Percentiles rank a stretch among this genome's conserved stretches.
Evolutionary conservation across 2,888 invertebrate genomes (phyloP).

Genomic region (Cheilosia pagana): DNA sequence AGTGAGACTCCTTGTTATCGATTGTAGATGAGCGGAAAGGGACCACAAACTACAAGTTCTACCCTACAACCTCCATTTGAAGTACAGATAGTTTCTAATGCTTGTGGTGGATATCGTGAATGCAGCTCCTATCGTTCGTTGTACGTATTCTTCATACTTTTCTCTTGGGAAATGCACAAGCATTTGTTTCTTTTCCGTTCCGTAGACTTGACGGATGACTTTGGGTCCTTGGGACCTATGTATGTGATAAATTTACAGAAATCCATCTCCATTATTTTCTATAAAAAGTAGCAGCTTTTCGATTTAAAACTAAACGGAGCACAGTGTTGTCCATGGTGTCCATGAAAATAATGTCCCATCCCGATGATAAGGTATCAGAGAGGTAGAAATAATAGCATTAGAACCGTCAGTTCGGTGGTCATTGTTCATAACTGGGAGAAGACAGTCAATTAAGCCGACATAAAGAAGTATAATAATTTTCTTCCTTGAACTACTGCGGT

Average conservation of each 20-base stretch:
- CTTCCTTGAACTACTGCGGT: background rate
- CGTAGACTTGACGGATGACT: conserved; percentile 66
- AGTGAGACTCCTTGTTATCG: conserved; percentile 48
- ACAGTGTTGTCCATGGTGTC: background rate
- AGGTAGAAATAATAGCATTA: conserved; percentile 41
- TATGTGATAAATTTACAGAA: conserved; percentile 55
- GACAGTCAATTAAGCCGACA: conserved; percentile 7
- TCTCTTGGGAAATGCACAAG: conserved; percentile 39
- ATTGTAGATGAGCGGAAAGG: conserved; percentile 43
- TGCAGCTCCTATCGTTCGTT: conserved; percentile 34
- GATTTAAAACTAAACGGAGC: conserved; percentile 31
- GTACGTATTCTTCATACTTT: conserved; percentile 9
- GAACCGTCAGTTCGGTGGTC: conserved; percentile 37
- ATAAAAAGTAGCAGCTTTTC: background rate
- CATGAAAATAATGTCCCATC: background rate
- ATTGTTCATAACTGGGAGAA: conserved; percentile 38
- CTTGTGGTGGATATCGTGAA: conserved; percentile 21
- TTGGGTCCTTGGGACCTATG: conserved; percentile 42
- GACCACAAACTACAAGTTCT: conserved; percentile 11
- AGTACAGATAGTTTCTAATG: conserved; percentile 32
- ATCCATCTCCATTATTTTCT: conserved; percentile 44
- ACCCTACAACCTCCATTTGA: background rate
- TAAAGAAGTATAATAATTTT: conserved; percentile 9
- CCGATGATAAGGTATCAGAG: conserved; percentile 1
- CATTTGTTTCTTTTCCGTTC: conserved; percentile 38